Percentiles rank a stretch among this genome's conserved stretches.
These are phyloP conservation scores for Volucella zonaria DNA, from an alignment of 2,888 invertebrate species.

Conservation along the genomic window DNA sequence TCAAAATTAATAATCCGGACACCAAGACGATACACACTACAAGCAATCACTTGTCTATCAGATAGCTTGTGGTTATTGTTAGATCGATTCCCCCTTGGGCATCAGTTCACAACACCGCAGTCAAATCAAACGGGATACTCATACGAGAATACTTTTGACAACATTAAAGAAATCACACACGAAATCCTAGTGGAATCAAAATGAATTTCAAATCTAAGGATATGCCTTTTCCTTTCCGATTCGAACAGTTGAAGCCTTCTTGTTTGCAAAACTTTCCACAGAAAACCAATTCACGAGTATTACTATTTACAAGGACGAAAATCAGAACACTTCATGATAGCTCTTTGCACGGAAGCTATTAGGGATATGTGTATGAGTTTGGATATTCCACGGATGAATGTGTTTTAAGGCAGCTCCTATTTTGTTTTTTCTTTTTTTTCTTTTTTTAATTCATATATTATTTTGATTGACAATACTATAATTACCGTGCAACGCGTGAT, in stretches of 20 bases:
- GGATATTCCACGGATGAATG: slow-evolving; percentile 28
- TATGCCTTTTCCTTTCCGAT: background rate
- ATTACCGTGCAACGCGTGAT: slow-evolving; percentile 36
- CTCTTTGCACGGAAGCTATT: slow-evolving; percentile 61
- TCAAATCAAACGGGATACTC: slow-evolving; percentile 42
- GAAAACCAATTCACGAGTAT: slow-evolving; percentile 30
- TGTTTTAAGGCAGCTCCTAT: slow-evolving; percentile 24
- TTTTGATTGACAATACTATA: slow-evolving; percentile 67
- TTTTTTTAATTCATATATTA: slow-evolving; percentile 41
- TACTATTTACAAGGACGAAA: slow-evolving; percentile 56
- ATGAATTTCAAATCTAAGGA: slow-evolving; percentile 33
- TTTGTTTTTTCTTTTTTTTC: slow-evolving; percentile 2
- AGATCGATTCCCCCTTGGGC: slow-evolving; percentile 60
- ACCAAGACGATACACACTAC: slow-evolving; percentile 42
- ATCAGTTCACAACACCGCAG: slow-evolving; percentile 47
- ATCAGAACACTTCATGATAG: slow-evolving; percentile 56
- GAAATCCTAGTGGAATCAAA: slow-evolving; percentile 48
- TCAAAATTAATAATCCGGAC: slow-evolving; percentile 42
- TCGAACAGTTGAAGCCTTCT: slow-evolving; percentile 26
- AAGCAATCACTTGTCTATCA: slow-evolving; percentile 7
- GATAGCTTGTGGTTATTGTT: slow-evolving; percentile 50
- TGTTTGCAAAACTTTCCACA: slow-evolving; percentile 21
- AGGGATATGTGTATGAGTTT: slow-evolving; percentile 14
- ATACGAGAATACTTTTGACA: slow-evolving; percentile 49
- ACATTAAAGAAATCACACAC: slow-evolving; percentile 51